A percentile compares a stretch with the other conserved stretches of the same genome.
phyloP scores from a whole-genome alignment of 1,140 invertebrate genomes.

The Venustaconcha ellipsiformis region DNA sequence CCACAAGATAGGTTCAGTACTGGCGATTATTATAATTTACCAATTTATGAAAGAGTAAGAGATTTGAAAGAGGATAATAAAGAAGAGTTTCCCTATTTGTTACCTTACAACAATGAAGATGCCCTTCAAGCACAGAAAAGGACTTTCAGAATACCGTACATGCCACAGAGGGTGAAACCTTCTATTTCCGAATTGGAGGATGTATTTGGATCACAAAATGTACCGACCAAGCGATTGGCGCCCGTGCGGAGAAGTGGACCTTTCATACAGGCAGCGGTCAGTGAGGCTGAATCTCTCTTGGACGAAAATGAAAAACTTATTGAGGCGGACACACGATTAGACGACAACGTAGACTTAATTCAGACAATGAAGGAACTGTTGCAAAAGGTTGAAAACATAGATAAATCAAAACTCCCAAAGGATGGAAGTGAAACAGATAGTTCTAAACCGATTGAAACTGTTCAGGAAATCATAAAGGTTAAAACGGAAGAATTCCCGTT shows the following conservation, averaged over 20 bases:
- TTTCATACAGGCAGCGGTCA: not conserved
- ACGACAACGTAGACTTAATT: not conserved
- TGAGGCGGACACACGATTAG: not conserved
- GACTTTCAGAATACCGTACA: conserved; percentile 2
- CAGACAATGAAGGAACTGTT: too few relatives aligned
- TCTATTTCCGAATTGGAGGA: conserved; percentile 6
- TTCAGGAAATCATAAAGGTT: too few relatives aligned
- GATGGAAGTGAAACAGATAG: too few relatives aligned
- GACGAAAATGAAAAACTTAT: too few relatives aligned
- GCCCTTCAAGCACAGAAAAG: conserved; percentile 15
- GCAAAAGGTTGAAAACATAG: too few relatives aligned
- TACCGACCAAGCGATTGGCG: conserved; percentile 20
- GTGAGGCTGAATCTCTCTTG: not conserved
- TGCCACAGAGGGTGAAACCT: conserved; percentile 15
- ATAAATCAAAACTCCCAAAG: too few relatives aligned
- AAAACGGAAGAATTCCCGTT: too few relatives aligned
- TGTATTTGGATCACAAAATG: conserved; percentile 22
- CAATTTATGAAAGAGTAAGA: conserved; percentile 3
- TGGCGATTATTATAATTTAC: not conserved
- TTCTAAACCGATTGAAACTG: too few relatives aligned
- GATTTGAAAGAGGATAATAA: not conserved
- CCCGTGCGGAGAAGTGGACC: conserved; percentile 8
- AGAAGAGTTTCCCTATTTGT: not conserved
- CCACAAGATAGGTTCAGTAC: conserved; percentile 1
- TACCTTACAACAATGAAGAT: not conserved